These are phyloP conservation scores for Plebejus anna DNA, from an alignment of 2,888 invertebrate genomes.

Conservation along the genomic window DNA sequence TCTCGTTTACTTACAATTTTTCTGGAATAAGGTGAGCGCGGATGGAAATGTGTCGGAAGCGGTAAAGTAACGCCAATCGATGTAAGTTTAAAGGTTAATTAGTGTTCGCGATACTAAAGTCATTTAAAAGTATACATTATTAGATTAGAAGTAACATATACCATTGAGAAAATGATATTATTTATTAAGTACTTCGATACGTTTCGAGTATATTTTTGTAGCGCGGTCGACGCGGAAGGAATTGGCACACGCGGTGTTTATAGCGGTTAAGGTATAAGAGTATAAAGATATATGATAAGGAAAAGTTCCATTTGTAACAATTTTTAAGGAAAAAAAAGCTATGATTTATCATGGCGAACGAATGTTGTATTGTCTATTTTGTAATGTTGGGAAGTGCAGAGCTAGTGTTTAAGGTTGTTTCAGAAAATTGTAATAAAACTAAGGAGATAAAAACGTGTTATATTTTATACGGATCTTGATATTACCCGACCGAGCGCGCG, in stretches of 20 bases:
- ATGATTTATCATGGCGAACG: slow-evolving; percentile 69
- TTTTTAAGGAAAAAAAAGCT: slow-evolving; percentile 55
- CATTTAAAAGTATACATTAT: slow-evolving; percentile 60
- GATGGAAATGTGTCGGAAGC: slow-evolving; percentile 54
- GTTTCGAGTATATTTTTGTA: slow-evolving; percentile 75
- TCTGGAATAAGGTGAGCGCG: slow-evolving; percentile 62
- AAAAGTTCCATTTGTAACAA: slow-evolving; percentile 69
- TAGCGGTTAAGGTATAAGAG: slow-evolving; percentile 49
- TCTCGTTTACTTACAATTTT: slow-evolving; percentile 75
- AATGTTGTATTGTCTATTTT: slow-evolving; percentile 76
- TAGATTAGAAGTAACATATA: slow-evolving; percentile 52
- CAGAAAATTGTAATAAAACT: slow-evolving; percentile 78
- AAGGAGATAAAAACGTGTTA: slow-evolving; percentile 65
- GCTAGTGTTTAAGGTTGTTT: slow-evolving; percentile 71
- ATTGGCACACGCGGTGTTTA: slow-evolving; percentile 62
- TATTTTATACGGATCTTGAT: slow-evolving; percentile 73
- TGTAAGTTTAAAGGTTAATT: slow-evolving; percentile 61
- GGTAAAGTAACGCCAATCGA: slow-evolving; percentile 70
- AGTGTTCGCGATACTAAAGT: slow-evolving; percentile 65
- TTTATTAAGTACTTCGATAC: slow-evolving; percentile 59
- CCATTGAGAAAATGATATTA: slow-evolving; percentile 64
- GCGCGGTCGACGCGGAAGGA: slow-evolving; percentile 70
- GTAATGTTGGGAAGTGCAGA: slow-evolving; percentile 68
- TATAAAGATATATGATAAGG: slow-evolving; percentile 57
- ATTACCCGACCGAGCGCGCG: slow-evolving; percentile 48